Evolutionary conservation across 1,140 invertebrate genomes (phyloP).

Genomic region (Probaryconus sp.): DNA sequence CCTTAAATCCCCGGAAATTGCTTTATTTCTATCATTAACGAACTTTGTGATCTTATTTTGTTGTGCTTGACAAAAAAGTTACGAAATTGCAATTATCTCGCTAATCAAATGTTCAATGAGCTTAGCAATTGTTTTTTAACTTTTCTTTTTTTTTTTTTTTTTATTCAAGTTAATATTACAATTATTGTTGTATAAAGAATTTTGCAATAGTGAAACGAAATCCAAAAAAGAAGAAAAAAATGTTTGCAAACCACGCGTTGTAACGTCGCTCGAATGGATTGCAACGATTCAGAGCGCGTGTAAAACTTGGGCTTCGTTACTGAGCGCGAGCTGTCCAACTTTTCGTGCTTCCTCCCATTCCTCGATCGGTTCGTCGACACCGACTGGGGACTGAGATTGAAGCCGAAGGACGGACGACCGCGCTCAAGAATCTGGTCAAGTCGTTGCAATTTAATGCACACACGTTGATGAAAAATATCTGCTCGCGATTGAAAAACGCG

Average conservation of each 20-base stretch:
- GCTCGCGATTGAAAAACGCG: not conserved
- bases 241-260: slow-evolving; percentile 21
- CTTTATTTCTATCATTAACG: slow-evolving; percentile 22
- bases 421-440: slow-evolving; percentile 61
- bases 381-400: slow-evolving; percentile 59
- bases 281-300: slow-evolving; percentile 62
- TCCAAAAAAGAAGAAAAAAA: too few species aligned
- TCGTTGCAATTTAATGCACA: slow-evolving; percentile 48
- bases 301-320: slow-evolving; percentile 64
- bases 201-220: too few species aligned
- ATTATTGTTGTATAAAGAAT: too few species aligned
- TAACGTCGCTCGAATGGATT: slow-evolving; percentile 44
- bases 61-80: too few species aligned
- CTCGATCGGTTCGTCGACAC: slow-evolving; percentile 62
- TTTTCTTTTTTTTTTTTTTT: too few species aligned
- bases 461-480: slow-evolving; percentile 38
- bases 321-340: slow-evolving; percentile 56
- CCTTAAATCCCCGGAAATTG: slow-evolving; percentile 14
- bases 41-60: too few species aligned
- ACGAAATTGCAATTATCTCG: too few species aligned
- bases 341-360: slow-evolving; percentile 62
- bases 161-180: too few species aligned
- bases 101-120: too few species aligned
- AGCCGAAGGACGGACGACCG: slow-evolving; percentile 62
- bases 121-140: too few species aligned